Conservation (phyloP, 2,888 invertebrate species). For the Caenorhabditis parvicauda region DNA sequence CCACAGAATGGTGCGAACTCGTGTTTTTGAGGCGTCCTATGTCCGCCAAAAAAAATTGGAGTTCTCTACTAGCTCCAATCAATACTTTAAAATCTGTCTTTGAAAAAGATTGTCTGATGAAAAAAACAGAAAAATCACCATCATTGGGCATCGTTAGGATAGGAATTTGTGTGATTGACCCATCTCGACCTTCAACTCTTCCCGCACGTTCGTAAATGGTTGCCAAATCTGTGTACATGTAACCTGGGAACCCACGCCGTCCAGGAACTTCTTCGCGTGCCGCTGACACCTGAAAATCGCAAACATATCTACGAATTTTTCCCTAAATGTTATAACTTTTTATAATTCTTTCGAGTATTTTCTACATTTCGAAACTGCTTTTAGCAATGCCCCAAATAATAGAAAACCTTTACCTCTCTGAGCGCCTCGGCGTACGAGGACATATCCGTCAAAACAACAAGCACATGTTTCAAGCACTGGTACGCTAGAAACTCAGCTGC, state of each 20-base stretch:
- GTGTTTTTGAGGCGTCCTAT: too few relatives aligned
- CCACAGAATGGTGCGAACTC: too few relatives aligned
- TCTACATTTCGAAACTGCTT: background rate
- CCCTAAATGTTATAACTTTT: background rate
- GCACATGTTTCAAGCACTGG: constrained; percentile 97
- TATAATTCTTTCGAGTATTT: too few relatives aligned
- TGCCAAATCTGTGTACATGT: constrained; percentile 98
- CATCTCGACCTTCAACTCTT: constrained; percentile 93
- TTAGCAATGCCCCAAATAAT: too few relatives aligned
- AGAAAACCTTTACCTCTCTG: constrained; percentile 92
- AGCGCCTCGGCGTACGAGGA: constrained; percentile 98
- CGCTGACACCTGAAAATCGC: constrained; percentile 74
- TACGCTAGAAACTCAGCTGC: constrained; percentile 98
- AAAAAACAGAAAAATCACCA: constrained; percentile 63
- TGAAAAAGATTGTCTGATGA: too few relatives aligned
- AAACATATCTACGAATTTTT: too few relatives aligned
- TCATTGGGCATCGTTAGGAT: constrained; percentile 99
- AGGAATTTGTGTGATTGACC: constrained; percentile 98
- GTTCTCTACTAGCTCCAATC: too few relatives aligned
- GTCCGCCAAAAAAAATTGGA: too few relatives aligned
- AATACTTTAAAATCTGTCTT: too few relatives aligned
- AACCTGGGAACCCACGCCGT: constrained; percentile 96
- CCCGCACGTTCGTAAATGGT: constrained; percentile 98
- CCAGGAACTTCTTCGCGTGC: constrained; percentile 98
- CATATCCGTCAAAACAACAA: constrained; percentile 98